Evolutionary conservation across 2,888 invertebrate genomes (phyloP), one percentile per base, ranked within the genome.

Genomic region (Caprella mutica): DNA sequence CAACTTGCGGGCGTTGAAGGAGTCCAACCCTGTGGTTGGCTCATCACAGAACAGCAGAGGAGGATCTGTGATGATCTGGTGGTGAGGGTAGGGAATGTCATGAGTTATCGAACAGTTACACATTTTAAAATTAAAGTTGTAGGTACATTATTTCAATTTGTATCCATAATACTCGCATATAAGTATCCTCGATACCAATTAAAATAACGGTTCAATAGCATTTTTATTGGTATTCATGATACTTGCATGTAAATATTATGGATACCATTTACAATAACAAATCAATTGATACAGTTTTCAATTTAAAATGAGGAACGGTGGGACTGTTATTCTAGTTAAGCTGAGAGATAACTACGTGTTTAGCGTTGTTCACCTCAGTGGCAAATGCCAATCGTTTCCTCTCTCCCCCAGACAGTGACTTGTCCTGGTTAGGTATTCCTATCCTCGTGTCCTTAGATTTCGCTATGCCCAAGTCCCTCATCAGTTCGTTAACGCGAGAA

Each of bases 331-430:
- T n/a, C n/a, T n/a, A n/a, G n/a, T n/a, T n/a, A n/a, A n/a, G n/a
- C n/a, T n/a, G n/a, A n/a, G n/a, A n/a, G n/a, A n/a, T n/a, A n/a
- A n/a, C n/a, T n/a, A n/a, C n/a, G n/a, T n/a, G n/a, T n/a, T n/a
- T n/a, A n/a, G n/a, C n/a, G n/a, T n/a, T n/a, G n/a, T 12, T 48
- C 3, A 86, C 87, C 77, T 94, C 94, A 0, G 90, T 85, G 4
- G 93, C 96, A 71, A 96, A 93, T 0, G 93, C 85, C 21, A 96
- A 75, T 55, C 94, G 77, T 70, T 94, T 94, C 70, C 85, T 84
- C 71, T 96, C 96, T 0, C 96, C 96, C 0, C 94, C 93, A 0
- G 93, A 94, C 1, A 96, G 76, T 0, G 89, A 85, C 71, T 88
- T 89, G 52, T 78, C 76, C 21, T 83, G 80, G 39, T 84, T 84